phyloP scores from a whole-genome alignment of 2,888 invertebrate genomes.

The Drosophila anomelani region DNA sequence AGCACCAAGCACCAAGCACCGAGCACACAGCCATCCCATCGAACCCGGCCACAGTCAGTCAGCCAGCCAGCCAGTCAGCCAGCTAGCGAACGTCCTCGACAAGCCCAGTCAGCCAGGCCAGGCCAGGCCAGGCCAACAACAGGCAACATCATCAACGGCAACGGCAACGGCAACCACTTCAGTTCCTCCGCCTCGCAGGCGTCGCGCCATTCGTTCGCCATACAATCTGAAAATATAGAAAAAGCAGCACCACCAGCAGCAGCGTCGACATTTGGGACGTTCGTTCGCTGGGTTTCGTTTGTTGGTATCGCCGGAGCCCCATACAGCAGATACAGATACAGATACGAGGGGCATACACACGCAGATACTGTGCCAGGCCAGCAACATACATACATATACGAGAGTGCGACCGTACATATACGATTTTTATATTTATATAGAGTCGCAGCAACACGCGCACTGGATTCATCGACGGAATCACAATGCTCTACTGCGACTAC shows the following conservation, averaged over 20 bases:
- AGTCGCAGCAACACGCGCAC: slow-evolving; percentile 74
- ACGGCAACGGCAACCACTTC: slow-evolving; percentile 46
- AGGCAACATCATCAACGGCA: slow-evolving; percentile 29
- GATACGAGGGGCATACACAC: slow-evolving; percentile 48
- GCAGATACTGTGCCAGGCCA: slow-evolving; percentile 37
- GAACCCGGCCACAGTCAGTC: slow-evolving; percentile 60
- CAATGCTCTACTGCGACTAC: slow-evolving; percentile 44
- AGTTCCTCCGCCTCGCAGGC: slow-evolving; percentile 32
- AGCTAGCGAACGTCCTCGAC: slow-evolving; percentile 74
- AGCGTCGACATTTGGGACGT: slow-evolving; percentile 77
- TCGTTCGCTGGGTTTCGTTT: slow-evolving; percentile 52
- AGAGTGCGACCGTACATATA: slow-evolving; percentile 34
- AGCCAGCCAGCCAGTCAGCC: slow-evolving; percentile 44
- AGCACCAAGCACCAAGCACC: slow-evolving; percentile 11
- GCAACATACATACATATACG: slow-evolving; percentile 23
- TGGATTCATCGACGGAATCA: slow-evolving; percentile 63
- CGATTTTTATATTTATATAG: slow-evolving; percentile 44
- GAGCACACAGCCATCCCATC: slow-evolving; percentile 42
- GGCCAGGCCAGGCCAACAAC: slow-evolving; percentile 34
- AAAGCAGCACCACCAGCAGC: slow-evolving; percentile 44
- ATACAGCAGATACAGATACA: slow-evolving; percentile 64
- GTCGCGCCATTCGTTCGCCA: slow-evolving; percentile 47
- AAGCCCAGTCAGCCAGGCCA: slow-evolving; percentile 58
- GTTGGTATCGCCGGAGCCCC: slow-evolving; percentile 72
- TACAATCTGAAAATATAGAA: slow-evolving; percentile 58